These are phyloP conservation scores for Oreochromis niloticus DNA, from an alignment of 2,113 vertebrate genomes.

Conservation along the genomic window DNA sequence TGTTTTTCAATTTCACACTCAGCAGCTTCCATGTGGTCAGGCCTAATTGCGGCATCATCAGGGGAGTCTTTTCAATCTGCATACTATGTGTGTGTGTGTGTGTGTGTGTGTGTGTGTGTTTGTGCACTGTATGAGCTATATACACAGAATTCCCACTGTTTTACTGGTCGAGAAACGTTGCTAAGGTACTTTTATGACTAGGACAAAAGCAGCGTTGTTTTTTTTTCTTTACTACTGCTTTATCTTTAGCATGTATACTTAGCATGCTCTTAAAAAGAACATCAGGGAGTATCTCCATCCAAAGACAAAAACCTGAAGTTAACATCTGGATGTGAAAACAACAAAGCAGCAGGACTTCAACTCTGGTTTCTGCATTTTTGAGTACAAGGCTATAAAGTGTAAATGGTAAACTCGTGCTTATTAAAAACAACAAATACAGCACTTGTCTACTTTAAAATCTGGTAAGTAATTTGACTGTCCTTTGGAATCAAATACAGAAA, in stretches of 20 bases:
- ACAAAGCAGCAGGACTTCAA: neutral
- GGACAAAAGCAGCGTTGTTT: neutral
- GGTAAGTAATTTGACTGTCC: neutral
- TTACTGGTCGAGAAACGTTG: conserved; percentile 41
- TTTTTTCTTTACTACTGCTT: neutral
- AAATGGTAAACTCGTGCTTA: fast-evolving
- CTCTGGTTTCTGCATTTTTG: neutral
- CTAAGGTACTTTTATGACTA: conserved; percentile 4
- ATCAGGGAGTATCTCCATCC: neutral
- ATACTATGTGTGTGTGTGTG: neutral
- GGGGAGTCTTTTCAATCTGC: conserved; percentile 38
- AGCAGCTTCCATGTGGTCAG: conserved; percentile 63
- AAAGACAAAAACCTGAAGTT: neutral
- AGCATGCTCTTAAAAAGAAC: neutral
- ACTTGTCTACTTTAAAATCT: neutral
- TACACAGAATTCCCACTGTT: conserved; percentile 39
- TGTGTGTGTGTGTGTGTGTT: neutral
- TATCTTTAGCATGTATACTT: neutral
- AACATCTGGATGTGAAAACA: conserved; percentile 22
- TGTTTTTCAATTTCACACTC: conserved; percentile 70
- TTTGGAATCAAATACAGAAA: neutral
- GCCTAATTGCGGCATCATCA: conserved; percentile 60
- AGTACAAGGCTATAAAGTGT: neutral
- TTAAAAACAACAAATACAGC: neutral
- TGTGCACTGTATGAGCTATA: neutral